Percentiles rank a stretch among this genome's conserved stretches.
Conservation (phyloP, 2,888 invertebrate genomes). For the Mesorhabditis spiculigera region DNA sequence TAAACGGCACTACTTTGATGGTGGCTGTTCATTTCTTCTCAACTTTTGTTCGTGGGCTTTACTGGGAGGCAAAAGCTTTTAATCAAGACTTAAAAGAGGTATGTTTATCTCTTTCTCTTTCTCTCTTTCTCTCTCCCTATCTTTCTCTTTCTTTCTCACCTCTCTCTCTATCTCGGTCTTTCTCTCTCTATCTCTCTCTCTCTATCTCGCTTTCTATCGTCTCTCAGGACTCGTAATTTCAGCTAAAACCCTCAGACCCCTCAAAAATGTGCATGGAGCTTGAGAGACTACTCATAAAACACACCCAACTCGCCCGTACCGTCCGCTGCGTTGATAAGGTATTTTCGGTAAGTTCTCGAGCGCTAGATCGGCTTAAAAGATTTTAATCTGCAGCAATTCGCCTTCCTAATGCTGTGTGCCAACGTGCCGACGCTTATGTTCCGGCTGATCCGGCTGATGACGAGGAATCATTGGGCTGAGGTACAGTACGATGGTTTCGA, state of each 20-base stretch:
- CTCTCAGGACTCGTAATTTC: background rate
- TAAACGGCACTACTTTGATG: background rate
- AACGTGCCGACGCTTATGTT: constrained; percentile 4
- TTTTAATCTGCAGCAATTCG: background rate
- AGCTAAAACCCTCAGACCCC: background rate
- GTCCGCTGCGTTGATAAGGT: background rate
- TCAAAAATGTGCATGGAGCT: background rate
- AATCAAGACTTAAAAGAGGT: background rate
- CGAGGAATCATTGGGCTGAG: background rate
- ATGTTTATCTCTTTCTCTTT: too few species aligned
- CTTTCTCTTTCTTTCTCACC: too few species aligned
- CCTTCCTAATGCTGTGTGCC: background rate
- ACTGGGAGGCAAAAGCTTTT: background rate
- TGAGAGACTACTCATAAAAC: background rate
- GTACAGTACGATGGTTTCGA: too few species aligned
- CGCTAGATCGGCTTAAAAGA: background rate
- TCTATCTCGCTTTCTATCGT: too few species aligned
- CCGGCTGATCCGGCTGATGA: background rate
- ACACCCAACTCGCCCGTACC: background rate
- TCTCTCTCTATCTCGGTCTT: too few species aligned
- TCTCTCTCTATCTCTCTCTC: too few species aligned
- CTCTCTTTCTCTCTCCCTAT: too few species aligned
- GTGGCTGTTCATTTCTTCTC: background rate
- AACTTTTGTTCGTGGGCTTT: background rate
- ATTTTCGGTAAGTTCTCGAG: background rate